Percentiles rank a stretch among this genome's conserved stretches.
Evolutionary conservation across 2,888 invertebrate genomes (phyloP).

Genomic region (Erannis defoliaria): DNA sequence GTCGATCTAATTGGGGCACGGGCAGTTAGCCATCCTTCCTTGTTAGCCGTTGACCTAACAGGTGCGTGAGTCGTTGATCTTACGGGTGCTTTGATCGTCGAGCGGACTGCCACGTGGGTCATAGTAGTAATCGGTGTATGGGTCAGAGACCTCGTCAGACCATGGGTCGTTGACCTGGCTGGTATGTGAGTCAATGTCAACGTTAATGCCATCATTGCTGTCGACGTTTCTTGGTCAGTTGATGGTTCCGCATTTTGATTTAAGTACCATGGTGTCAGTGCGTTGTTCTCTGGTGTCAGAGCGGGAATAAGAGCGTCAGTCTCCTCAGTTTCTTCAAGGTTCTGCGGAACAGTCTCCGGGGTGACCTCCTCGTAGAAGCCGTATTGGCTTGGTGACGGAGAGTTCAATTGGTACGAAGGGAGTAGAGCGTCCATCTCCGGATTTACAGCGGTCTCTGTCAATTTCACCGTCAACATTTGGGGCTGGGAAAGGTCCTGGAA

Average conservation of each 20-base stretch:
- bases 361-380: not conserved
- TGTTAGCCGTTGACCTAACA: not conserved
- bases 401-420: not conserved
- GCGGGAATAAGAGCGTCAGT: not conserved
- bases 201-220: not conserved
- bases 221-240: not conserved
- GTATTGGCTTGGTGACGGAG: not conserved
- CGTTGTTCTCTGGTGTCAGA: not conserved
- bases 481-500: not conserved
- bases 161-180: not conserved
- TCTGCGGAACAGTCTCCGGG: not conserved
- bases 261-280: not conserved
- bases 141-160: not conserved
- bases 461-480: not conserved
- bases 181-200: not conserved
- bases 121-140: not conserved
- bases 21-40: no score
- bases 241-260: not conserved
- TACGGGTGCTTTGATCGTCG: not conserved
- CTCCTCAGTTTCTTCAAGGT: not conserved
- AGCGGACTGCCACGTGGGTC: not conserved
- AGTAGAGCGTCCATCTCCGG: not conserved
- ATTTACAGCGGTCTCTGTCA: not conserved
- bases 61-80: not conserved
- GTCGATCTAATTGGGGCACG: not conserved